Conservation (phyloP, 2,113 vertebrate genomes). For the Mellivora capensis region DNA sequence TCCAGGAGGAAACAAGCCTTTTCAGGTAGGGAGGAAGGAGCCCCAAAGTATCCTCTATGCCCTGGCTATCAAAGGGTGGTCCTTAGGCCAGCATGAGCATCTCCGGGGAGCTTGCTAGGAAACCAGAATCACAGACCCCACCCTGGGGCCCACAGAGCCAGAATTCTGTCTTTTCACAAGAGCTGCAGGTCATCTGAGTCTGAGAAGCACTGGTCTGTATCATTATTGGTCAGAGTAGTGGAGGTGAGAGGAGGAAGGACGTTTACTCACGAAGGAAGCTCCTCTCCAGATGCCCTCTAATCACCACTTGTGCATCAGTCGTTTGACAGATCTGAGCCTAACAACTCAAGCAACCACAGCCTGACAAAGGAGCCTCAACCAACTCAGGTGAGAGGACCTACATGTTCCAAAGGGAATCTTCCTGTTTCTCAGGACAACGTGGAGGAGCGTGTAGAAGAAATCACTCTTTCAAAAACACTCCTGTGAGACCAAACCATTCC, state of each 20-base stretch:
- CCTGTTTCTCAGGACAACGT: neutral
- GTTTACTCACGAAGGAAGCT: neutral
- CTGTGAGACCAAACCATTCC: neutral
- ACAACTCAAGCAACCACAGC: neutral
- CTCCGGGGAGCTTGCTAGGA: neutral
- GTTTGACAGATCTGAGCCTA: neutral
- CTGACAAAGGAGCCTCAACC: neutral
- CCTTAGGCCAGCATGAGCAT: neutral
- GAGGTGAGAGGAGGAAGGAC: neutral
- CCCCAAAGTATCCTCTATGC: neutral
- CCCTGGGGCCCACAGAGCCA: neutral
- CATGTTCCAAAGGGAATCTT: neutral
- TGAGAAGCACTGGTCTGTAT: neutral
- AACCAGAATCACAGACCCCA: neutral
- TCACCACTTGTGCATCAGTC: neutral
- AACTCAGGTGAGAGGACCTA: neutral
- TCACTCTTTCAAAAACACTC: neutral
- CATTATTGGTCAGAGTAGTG: accelerated
- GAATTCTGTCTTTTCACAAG: neutral
- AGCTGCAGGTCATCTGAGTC: neutral
- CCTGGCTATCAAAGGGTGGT: neutral
- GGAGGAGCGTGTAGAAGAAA: neutral
- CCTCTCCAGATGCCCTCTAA: neutral
- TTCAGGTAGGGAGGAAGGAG: neutral
- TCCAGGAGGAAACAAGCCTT: neutral